Evolutionary conservation across 2,797 vertebrate species (phyloP).

Genomic region (Liasis olivaceus): DNA sequence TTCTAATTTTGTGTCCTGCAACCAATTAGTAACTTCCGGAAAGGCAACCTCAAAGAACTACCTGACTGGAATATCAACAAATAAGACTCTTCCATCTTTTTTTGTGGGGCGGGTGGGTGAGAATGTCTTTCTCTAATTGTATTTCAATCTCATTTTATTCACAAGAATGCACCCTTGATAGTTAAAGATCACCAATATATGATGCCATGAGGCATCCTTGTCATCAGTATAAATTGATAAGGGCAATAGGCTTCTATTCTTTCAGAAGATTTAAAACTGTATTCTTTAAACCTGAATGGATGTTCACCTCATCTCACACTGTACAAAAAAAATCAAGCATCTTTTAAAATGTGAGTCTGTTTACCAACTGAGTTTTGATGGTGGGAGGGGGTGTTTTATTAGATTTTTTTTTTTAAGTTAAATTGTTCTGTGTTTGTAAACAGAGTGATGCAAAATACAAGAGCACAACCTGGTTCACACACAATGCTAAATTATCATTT

Average conservation of each 20-base stretch:
- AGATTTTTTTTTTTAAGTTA: not conserved
- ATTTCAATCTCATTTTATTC: not conserved
- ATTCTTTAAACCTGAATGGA: not conserved
- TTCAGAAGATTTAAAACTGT: not conserved
- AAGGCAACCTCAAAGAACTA: not conserved
- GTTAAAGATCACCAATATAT: not conserved
- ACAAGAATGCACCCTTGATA: not conserved
- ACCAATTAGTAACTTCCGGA: not conserved
- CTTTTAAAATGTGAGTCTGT: not conserved
- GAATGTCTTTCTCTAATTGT: not conserved
- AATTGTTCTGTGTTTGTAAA: not conserved
- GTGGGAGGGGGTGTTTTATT: not conserved
- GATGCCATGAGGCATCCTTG: not conserved
- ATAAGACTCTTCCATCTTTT: too few relatives aligned
- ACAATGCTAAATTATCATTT: not conserved
- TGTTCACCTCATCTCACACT: not conserved
- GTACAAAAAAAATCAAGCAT: not conserved
- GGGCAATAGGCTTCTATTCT: not conserved
- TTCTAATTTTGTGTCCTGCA: not conserved
- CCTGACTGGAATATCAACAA: not conserved
- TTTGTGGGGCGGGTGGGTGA: too few relatives aligned
- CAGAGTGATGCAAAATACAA: not conserved
- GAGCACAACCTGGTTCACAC: not conserved
- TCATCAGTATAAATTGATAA: not conserved
- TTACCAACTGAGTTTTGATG: not conserved